Evolutionary conservation across 1,140 invertebrate genomes (phyloP).

Genomic region (Atta texana): DNA sequence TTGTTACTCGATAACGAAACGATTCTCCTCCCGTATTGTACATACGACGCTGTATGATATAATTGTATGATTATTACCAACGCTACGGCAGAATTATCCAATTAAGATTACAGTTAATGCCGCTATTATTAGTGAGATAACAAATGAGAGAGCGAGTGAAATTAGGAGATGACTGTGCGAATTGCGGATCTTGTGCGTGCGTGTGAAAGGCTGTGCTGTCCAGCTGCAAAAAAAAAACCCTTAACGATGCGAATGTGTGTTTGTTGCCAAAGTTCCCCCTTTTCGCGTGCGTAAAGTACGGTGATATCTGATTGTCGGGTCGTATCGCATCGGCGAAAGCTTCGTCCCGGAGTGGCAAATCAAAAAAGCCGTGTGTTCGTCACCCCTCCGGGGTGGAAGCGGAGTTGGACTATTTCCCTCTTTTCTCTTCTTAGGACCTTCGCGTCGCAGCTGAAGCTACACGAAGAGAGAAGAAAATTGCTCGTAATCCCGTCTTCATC

Average conservation of each 20-base stretch:
- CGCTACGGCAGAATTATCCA: conserved; percentile 70
- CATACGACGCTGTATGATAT: conserved; percentile 70
- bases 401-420: conserved; percentile 1
- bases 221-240: conserved; percentile 67
- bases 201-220: conserved; percentile 78
- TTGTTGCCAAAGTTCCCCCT: conserved; percentile 82
- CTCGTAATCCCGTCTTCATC: conserved; percentile 34
- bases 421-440: neutral
- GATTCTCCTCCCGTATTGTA: conserved; percentile 72
- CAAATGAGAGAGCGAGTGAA: conserved; percentile 45
- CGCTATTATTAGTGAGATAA: conserved; percentile 70
- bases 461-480: conserved; percentile 38
- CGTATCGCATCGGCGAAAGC: conserved; percentile 20
- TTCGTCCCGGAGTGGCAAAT: conserved; percentile 32
- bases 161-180: conserved; percentile 21
- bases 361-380: neutral
- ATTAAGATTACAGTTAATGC: conserved; percentile 76
- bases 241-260: conserved; percentile 77
- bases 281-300: conserved; percentile 69
- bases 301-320: conserved; percentile 68
- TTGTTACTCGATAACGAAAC: conserved; percentile 75
- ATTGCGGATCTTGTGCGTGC: conserved; percentile 64
- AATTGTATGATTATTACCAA: conserved; percentile 75
- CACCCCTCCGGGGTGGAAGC: neutral
- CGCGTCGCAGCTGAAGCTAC: neutral